Evolutionary conservation across 2,113 vertebrate species (phyloP), one percentile per base, ranked within the genome.

Genomic region (Budorcas taxicolor): DNA sequence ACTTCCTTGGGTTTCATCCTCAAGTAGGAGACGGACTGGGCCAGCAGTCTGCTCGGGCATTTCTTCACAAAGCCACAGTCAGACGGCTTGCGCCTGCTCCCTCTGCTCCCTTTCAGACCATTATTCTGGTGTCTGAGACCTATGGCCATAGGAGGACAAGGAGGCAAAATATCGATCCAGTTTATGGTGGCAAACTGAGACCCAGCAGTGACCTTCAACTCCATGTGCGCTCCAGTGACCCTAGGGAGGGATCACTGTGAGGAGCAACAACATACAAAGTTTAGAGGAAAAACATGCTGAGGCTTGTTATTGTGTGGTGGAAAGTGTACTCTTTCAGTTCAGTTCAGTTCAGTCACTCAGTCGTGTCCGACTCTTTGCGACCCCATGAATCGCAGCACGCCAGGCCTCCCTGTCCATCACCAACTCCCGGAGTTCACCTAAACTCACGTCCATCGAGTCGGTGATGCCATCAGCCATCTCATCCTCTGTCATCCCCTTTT

Each of bases 401-500:
- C 57, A 58, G 23, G 57, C 57, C 57, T 27, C 1, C 57, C 25
- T 58, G 25, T 27, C 57, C 57, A 27, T 27, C 57, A 58, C 57
- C 25, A 58, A 27, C 25, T 58, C 57, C 57, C 4, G 1, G 57
- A 12, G 57, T 58, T 58, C 57, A 27, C 10, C 0, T 0, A 58
- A 1, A 58, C 57, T 2, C 57, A 27, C 0, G 0, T 5, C 57
- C 25, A 27, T 58, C 1, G 4, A 27, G 57, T 5, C 10, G 0
- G 57, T 58, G 57, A 58, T 27, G 57, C 57, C 57, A 58, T 58
- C 25, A 58, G 57, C 57, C 57, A 58, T 58, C 57, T 58, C 57
- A 58, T 58, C 25, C 57, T 58, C 25, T 27, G 57, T 58, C 10
- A 0, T 58, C 10, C 25, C 57, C 57, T 58, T 58, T 0, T 58